Evolutionary conservation across 2,888 invertebrate species (phyloP), one percentile per base, ranked within the genome.

Genomic region (Pogonocherus hispidulus): DNA sequence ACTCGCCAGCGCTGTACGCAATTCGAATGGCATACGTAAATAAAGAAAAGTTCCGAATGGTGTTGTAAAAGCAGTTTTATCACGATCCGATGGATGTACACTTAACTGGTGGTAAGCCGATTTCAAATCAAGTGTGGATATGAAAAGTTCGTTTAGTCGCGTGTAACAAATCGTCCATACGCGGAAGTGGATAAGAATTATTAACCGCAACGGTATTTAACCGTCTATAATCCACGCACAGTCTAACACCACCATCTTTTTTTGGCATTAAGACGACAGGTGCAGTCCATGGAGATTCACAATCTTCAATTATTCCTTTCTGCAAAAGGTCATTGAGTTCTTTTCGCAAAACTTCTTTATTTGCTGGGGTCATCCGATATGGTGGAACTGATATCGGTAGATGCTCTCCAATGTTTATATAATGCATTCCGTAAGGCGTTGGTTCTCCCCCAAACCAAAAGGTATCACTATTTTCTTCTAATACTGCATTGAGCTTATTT

Each of bases 371-470:
- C 22, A 84, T 57, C 16, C 82, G 65, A 69, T 83, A 84, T 3
- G 82, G 82, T 2, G 81, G 79, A 2, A 77, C 72, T 0, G 83
- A 77, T 18, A 84, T 78, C 0, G 84, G 83, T 6, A 69, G 64
- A 54, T 81, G 75, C 32, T 65, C 70, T 1, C 77, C 79, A 1
- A 80, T 80, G 66, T 81, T 76, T 3, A 83, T 81, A 11, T n/a
- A 32, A 54, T 83, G 83, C 11, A 71, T 63, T 18, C 69, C 65
- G 41, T 69, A 71, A 11, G 71, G 57, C 27, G 71, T 70, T 8
- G 73, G 57, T 20, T 68, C 54, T 63, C 54, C 56, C 49, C 62
- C 71, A 44, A 56, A 18, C 16, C 37, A n/a, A 56, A 67, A 56
- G 9, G 18, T 67, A 67, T 49, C 47, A 11, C 37, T 49, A 11